Evolutionary conservation across 1,140 invertebrate genomes (phyloP), one percentile per base, ranked within the genome.

Genomic region (Maniola jurtina): DNA sequence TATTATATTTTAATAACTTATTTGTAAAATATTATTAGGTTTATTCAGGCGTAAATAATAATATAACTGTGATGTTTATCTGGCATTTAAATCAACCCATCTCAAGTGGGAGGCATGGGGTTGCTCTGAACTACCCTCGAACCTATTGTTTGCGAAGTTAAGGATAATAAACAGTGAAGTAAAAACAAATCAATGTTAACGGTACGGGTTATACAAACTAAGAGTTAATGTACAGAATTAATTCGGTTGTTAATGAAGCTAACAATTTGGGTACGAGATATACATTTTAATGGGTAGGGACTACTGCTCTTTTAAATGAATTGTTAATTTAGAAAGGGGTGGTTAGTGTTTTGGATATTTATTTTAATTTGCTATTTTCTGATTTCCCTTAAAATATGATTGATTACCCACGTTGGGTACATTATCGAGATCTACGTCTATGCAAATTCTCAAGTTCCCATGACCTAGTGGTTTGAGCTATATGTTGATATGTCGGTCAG

Each of bases 101-200:
- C 6, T 48, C n/a, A 13, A 3, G 45, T 48, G 45, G 45, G 45
- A 48, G 4, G 45, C 6, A 38, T 3, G 7, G 38, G 38, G 10
- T 38, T 38, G 6, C 10, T 38, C 6, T 6, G 45, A 14, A 52
- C 64, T 68, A 68, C 62, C 58, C 48, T 35, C 3, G 45, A 66
- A 67, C 60, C 54, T 72, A 71, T 76, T 63, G 67, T 71, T 76
- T 71, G 60, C 60, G 15, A 71, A 81, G 63, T 80, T 75, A 64
- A 73, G 62, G 61, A 80, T 76, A 81, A 81, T 77, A 81, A 79
- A 81, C 70, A 71, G 60, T 58, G 64, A 71, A 66, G 62, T 70
- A 74, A 76, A 73, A 77, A 77, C 71, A 73, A 77, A 70, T 68
- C 68, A 71, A 72, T 71, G 58, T 69, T 66, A 73, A 64, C 71